Conservation (phyloP, 2,113 vertebrate genomes). For the Channa argus region DNA sequence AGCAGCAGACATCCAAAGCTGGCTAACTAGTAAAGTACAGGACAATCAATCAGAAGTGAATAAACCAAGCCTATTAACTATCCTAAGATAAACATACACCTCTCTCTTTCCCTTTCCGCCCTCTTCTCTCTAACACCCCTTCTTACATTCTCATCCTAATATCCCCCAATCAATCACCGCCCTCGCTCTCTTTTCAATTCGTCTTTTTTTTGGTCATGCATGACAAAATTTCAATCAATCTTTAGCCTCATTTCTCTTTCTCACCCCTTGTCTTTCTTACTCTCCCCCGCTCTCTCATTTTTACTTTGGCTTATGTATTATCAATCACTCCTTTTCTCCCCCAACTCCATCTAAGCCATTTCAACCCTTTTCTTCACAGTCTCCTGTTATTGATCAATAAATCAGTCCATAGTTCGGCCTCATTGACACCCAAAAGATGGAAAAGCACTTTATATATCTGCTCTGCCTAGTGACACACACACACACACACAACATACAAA, state of each 20-base stretch:
- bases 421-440: conserved; percentile 38
- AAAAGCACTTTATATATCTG: conserved; percentile 30
- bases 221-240: conserved; percentile 63
- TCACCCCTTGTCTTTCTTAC: conserved; percentile 15
- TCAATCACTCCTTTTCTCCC: conserved; percentile 56
- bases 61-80: conserved; percentile 8
- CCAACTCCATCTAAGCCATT: conserved; percentile 60
- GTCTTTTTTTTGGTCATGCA: not conserved
- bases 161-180: conserved; percentile 55
- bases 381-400: conserved; percentile 55
- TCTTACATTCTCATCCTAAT: conserved; percentile 26
- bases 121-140: conserved; percentile 6
- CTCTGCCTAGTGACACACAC: conserved; percentile 1
- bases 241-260: conserved; percentile 32
- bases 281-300: conserved; percentile 13
- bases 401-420: conserved; percentile 38
- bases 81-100: conserved; percentile 6
- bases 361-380: not conserved
- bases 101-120: not conserved
- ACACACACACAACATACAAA: not conserved
- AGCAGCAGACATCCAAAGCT: not conserved
- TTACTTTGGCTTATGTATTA: conserved; percentile 39
- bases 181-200: conserved; percentile 35
- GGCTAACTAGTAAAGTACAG: not conserved
- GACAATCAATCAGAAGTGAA: conserved; percentile 31